These are phyloP conservation scores for Apamea anceps DNA, from an alignment of 2,888 invertebrate species.

Conservation along the genomic window DNA sequence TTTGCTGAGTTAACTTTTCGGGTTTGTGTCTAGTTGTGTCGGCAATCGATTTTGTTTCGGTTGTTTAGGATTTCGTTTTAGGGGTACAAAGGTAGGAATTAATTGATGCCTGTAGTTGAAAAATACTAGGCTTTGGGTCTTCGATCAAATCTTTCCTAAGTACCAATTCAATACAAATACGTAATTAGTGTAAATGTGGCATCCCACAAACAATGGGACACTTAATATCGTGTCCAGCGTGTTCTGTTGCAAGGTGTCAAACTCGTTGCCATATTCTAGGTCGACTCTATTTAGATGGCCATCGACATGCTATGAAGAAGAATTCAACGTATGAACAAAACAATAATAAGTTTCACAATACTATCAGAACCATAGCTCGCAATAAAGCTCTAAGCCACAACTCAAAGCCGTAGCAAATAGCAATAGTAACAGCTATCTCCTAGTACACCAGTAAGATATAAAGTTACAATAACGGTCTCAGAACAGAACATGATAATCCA, in stretches of 20 bases:
- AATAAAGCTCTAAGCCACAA: neutral
- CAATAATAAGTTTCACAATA: neutral
- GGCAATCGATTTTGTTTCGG: conserved; percentile 23
- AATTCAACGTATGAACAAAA: neutral
- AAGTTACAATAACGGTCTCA: conserved; percentile 12
- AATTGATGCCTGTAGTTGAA: neutral
- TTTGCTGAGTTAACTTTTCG: conserved; percentile 52
- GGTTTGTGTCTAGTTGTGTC: conserved; percentile 26
- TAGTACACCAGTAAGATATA: neutral
- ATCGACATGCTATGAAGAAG: no score
- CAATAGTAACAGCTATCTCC: neutral
- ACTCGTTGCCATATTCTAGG: neutral
- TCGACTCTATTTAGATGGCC: neutral
- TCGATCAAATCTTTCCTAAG: neutral
- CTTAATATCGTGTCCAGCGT: no score
- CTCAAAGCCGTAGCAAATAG: neutral
- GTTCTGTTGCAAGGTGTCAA: neutral
- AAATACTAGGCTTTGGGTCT: neutral
- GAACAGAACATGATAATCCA: conserved; percentile 41
- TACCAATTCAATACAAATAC: neutral
- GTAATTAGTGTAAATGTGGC: no score
- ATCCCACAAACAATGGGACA: no score
- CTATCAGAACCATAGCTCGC: neutral
- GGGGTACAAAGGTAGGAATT: neutral
- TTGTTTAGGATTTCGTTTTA: conserved; percentile 25